A percentile compares a stretch with the other conserved stretches of the same genome.
Evolutionary conservation across 2,888 invertebrate genomes (phyloP).

Genomic region (Hypsopygia costalis): DNA sequence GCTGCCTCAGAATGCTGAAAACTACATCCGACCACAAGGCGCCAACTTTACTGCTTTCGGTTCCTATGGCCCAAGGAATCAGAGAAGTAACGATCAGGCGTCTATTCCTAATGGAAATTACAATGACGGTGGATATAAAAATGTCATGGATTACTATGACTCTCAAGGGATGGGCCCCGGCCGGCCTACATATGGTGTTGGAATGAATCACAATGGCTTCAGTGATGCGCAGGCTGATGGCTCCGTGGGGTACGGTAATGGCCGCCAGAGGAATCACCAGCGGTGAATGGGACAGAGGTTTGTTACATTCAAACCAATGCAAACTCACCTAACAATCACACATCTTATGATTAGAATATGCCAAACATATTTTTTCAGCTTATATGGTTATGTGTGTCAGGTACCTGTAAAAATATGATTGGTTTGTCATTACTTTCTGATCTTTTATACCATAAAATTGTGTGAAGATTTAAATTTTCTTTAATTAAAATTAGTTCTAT

Average conservation of each 20-base stretch:
- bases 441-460: conserved; percentile 4
- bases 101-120: conserved; percentile 38
- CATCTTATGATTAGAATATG: conserved; percentile 15
- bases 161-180: conserved; percentile 61
- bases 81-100: conserved; percentile 29
- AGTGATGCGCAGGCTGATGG: conserved; percentile 62
- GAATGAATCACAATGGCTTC: conserved; percentile 43
- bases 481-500: conserved; percentile 12
- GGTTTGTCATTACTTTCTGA: conserved; percentile 13
- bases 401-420: conserved; percentile 10
- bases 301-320: conserved; percentile 75
- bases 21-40: conserved; percentile 51
- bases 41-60: conserved; percentile 74
- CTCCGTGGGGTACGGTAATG: conserved; percentile 73
- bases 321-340: conserved; percentile 54
- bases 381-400: background rate
- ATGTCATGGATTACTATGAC: conserved; percentile 47
- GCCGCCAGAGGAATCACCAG: conserved; percentile 77
- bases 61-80: conserved; percentile 59
- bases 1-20: conserved; percentile 54
- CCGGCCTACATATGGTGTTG: conserved; percentile 42
- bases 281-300: conserved; percentile 74
- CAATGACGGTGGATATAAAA: conserved; percentile 34
- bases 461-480: background rate
- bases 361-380: conserved; percentile 17